Percentiles rank a stretch among this genome's conserved stretches.
phyloP scores from a whole-genome alignment of 2,113 vertebrate species.

The Columba janthina region DNA sequence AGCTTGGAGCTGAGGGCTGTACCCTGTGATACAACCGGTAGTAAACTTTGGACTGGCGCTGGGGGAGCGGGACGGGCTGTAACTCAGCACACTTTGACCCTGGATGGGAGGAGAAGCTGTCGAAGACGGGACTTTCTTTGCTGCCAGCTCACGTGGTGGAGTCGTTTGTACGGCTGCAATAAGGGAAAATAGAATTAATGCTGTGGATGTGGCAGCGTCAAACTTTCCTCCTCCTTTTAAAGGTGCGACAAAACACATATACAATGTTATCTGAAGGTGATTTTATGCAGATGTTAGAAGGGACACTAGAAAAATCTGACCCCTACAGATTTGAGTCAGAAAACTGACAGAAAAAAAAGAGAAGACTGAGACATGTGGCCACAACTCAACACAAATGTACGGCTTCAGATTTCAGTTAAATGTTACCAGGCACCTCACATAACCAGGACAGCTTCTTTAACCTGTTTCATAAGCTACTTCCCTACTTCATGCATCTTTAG shows the following conservation, averaged over 20 bases:
- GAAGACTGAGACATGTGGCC: neutral
- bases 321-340: neutral
- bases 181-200: neutral
- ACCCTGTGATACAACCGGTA: slow-evolving; percentile 81
- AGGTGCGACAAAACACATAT: fast-evolving
- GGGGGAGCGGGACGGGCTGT: slow-evolving; percentile 88
- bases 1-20: slow-evolving; percentile 83
- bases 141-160: slow-evolving; percentile 78
- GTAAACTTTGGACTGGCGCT: slow-evolving; percentile 89
- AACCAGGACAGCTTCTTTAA: fast-evolving
- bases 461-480: neutral
- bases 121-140: slow-evolving; percentile 76
- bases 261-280: fast-evolving
- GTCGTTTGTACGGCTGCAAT: slow-evolving; percentile 80
- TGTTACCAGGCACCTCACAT: neutral
- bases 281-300: neutral
- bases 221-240: fast-evolving
- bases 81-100: slow-evolving; percentile 93
- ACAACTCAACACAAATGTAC: neutral
- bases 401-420: neutral
- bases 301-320: neutral
- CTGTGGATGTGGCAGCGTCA: neutral
- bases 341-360: neutral
- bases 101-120: slow-evolving; percentile 81
- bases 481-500: neutral